A percentile compares a stretch with the other conserved stretches of the same genome.
Conservation (phyloP, 2,113 vertebrate genomes). For the Entosphenus tridentatus region DNA sequence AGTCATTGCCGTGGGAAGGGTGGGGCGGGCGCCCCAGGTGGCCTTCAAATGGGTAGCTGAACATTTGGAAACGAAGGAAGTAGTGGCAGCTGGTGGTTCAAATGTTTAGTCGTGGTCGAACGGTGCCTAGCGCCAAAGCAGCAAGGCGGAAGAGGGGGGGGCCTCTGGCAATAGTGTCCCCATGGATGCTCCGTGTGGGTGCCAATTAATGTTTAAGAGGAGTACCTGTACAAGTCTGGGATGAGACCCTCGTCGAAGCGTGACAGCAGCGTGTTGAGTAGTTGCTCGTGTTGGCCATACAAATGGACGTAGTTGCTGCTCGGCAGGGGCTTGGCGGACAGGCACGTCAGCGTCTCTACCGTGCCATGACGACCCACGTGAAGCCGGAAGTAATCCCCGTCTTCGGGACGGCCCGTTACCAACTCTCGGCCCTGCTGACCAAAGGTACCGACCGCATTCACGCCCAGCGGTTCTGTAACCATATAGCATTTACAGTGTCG, state of each 20-base stretch:
- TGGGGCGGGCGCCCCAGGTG: background rate
- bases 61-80: background rate
- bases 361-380: conserved; percentile 25
- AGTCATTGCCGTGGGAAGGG: no score
- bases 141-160: conserved; percentile 4
- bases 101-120: conserved; percentile 6
- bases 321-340: conserved; percentile 40
- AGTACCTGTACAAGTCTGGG: conserved; percentile 59
- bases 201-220: background rate
- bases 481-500: no score
- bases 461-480: no score
- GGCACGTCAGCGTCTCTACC: conserved; percentile 55
- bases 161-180: background rate
- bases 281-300: conserved; percentile 49
- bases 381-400: conserved; percentile 54
- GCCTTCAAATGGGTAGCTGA: background rate
- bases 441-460: background rate
- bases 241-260: conserved; percentile 30
- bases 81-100: background rate
- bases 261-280: conserved; percentile 43
- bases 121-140: background rate
- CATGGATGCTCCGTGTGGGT: no score
- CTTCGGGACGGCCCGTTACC: conserved; percentile 26
- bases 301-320: conserved; percentile 44
- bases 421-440: conserved; percentile 32